A percentile compares a stretch with the other conserved stretches of the same genome.
These are phyloP conservation scores for Cyanocitta stelleri DNA, from an alignment of 2,113 vertebrate genomes.

Conservation along the genomic window DNA sequence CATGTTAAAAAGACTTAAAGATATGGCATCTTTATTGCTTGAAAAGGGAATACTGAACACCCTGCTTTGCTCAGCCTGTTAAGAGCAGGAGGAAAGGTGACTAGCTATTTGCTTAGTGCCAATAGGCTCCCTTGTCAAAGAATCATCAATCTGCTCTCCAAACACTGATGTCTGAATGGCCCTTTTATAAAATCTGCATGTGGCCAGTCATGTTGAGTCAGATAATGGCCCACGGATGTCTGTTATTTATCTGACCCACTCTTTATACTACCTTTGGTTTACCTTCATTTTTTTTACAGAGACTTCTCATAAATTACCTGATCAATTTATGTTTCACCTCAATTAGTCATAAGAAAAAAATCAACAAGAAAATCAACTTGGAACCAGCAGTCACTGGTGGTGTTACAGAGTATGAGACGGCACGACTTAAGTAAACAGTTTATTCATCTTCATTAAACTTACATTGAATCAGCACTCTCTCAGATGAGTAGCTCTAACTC, in stretches of 20 bases:
- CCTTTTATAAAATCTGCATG: background rate
- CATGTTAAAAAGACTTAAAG: background rate
- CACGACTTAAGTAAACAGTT: background rate
- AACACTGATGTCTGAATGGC: background rate
- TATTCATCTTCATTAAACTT: background rate
- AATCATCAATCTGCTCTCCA: background rate
- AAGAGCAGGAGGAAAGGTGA: background rate
- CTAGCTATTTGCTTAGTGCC: background rate
- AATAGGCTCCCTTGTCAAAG: background rate
- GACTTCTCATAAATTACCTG: background rate
- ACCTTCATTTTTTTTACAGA: background rate
- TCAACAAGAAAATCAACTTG: background rate
- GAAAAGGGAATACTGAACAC: background rate
- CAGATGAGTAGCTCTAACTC: background rate
- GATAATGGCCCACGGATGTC: background rate
- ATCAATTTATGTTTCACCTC: background rate
- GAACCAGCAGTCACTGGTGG: background rate
- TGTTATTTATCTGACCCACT: background rate
- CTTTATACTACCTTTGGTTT: background rate
- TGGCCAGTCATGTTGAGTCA: background rate
- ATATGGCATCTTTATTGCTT: background rate
- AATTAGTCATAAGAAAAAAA: constrained; percentile 10
- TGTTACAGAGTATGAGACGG: background rate
- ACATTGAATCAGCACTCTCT: constrained; percentile 6
- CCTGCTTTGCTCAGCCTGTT: background rate